Conservation (phyloP, 2,888 invertebrate species). For the Didymodactylos carnosus region DNA sequence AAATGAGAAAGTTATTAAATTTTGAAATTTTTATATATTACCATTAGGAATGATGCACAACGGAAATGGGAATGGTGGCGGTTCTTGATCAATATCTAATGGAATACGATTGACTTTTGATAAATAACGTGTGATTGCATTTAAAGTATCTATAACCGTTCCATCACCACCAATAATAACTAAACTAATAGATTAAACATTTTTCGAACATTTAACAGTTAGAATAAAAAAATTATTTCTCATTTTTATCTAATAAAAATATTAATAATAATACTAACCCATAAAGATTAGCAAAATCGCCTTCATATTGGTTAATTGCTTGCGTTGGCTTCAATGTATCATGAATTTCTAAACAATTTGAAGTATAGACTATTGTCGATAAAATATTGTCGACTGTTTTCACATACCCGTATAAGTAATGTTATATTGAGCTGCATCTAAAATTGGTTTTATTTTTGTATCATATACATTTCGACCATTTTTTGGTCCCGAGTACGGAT, state of each 20-base stretch:
- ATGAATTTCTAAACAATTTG: not conserved
- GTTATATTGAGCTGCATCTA: not conserved
- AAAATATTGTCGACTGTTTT: too few relatives aligned
- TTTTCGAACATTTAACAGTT: too few relatives aligned
- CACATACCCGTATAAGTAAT: not conserved
- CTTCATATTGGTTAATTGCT: not conserved
- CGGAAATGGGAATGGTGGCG: not conserved
- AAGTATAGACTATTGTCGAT: too few relatives aligned
- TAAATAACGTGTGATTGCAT: not conserved
- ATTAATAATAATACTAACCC: not conserved
- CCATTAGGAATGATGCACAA: not conserved
- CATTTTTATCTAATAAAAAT: not conserved
- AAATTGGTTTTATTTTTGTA: not conserved
- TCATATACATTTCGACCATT: conserved; percentile 1
- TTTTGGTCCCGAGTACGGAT: conserved; percentile 7
- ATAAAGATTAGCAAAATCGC: not conserved
- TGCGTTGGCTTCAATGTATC: not conserved
- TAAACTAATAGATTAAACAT: not conserved
- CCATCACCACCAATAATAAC: not conserved
- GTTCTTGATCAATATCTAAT: not conserved
- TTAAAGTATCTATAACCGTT: not conserved
- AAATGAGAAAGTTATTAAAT: not conserved
- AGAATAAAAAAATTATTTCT: too few relatives aligned
- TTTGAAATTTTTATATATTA: not conserved
- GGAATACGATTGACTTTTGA: not conserved